A percentile compares a stretch with the other conserved stretches of the same genome.
phyloP scores from a whole-genome alignment of 1,140 invertebrate species.

The Polypedilum pembai region DNA sequence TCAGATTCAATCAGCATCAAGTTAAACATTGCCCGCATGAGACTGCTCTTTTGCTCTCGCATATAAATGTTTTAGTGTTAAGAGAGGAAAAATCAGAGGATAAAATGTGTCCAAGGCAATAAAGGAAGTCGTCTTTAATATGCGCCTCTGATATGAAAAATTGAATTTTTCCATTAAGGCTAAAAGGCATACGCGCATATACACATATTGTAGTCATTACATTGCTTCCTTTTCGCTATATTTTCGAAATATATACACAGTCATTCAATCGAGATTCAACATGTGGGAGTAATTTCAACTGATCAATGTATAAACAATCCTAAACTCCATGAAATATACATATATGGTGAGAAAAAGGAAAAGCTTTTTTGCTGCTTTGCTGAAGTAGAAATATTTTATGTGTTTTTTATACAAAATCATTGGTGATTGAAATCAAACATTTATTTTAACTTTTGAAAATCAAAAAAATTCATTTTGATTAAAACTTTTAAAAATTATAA shows the following conservation, averaged over 20 bases:
- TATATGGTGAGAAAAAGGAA: neutral
- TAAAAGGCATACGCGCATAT: neutral
- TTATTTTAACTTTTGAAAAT: too few species aligned
- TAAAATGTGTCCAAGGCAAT: constrained; percentile 10
- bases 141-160: neutral
- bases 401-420: neutral
- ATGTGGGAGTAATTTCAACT: neutral
- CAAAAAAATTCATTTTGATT: too few species aligned
- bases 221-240: neutral
- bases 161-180: constrained; percentile 10
- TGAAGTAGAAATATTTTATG: too few species aligned
- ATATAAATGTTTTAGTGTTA: too few species aligned
- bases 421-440: too few species aligned
- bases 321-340: neutral
- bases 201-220: neutral
- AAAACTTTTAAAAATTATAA: too few species aligned
- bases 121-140: neutral
- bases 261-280: neutral
- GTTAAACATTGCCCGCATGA: neutral
- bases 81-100: neutral
- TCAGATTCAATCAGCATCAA: constrained; percentile 4
- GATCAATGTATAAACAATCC: neutral
- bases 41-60: neutral
- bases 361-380: neutral
- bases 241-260: neutral